Percentiles rank a stretch among this genome's conserved stretches.
Evolutionary conservation across 2,797 vertebrate species (phyloP).

Genomic region (Macropodus opercularis): DNA sequence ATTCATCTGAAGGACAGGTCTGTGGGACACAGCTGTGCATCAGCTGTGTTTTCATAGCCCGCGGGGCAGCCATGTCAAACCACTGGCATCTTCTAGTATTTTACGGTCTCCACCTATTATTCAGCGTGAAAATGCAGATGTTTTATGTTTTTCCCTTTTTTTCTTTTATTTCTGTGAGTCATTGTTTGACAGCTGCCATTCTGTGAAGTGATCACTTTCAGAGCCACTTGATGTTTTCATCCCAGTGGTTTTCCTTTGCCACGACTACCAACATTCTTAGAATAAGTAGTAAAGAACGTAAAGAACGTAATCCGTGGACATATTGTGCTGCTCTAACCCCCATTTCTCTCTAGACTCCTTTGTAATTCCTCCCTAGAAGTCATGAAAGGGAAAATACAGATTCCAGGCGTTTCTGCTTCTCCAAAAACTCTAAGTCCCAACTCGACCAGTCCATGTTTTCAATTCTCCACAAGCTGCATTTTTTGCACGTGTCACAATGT

Average conservation of each 20-base stretch:
- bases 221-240: constrained; percentile 12
- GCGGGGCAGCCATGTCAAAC: constrained; percentile 57
- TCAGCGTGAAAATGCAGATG: constrained; percentile 14
- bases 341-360: constrained; percentile 27
- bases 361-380: constrained; percentile 35
- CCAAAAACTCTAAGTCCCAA: constrained; percentile 32
- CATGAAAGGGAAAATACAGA: constrained; percentile 31
- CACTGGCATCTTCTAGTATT: constrained; percentile 38
- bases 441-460: constrained; percentile 40
- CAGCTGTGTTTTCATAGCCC: constrained; percentile 56
- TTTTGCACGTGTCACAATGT: constrained; percentile 55
- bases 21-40: constrained; percentile 51
- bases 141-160: not conserved
- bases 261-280: not conserved
- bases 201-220: not conserved
- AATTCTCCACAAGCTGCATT: constrained; percentile 36
- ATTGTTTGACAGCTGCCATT: not conserved
- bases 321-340: not conserved
- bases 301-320: constrained; percentile 15
- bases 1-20: constrained; percentile 51
- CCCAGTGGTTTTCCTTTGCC: constrained; percentile 7
- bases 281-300: constrained; percentile 14
- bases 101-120: constrained; percentile 14
- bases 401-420: constrained; percentile 33
- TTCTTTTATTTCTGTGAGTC: no score